Percentiles rank a stretch among this genome's conserved stretches.
Evolutionary conservation across 2,113 vertebrate species (phyloP).

Genomic region (Trichechus manatus): DNA sequence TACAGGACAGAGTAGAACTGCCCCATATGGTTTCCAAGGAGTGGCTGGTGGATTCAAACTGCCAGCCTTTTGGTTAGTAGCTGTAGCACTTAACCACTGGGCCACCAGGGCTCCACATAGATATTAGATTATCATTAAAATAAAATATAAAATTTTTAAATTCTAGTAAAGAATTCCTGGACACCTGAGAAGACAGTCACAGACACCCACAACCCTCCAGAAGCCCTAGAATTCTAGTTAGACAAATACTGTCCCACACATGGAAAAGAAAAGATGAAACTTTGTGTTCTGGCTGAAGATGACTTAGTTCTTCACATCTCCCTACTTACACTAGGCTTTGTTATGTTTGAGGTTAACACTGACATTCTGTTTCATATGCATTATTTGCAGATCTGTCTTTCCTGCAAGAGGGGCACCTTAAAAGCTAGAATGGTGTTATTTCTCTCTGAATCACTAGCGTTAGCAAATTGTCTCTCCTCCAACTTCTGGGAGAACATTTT

Average conservation of each 20-base stretch:
- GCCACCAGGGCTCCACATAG: no score
- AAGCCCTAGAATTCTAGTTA: neutral
- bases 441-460: neutral
- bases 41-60: no score
- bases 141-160: neutral
- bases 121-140: neutral
- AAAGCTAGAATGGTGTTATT: neutral
- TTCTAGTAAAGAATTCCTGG: slow-evolving; percentile 3
- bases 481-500: neutral
- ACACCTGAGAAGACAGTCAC: neutral
- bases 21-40: no score
- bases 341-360: neutral
- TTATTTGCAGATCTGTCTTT: neutral
- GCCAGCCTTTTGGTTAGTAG: no score
- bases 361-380: neutral
- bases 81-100: no score
- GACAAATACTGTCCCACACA: neutral
- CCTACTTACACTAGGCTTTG: neutral
- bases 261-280: neutral
- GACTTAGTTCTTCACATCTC: neutral
- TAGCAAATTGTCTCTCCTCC: neutral
- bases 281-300: neutral
- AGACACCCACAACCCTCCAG: neutral
- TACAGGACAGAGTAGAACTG: no score
- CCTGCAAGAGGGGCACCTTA: neutral